A percentile compares a stretch with the other conserved stretches of the same genome.
Evolutionary conservation across 1,140 invertebrate genomes (phyloP).

Genomic region (Heliconius hermathena): DNA sequence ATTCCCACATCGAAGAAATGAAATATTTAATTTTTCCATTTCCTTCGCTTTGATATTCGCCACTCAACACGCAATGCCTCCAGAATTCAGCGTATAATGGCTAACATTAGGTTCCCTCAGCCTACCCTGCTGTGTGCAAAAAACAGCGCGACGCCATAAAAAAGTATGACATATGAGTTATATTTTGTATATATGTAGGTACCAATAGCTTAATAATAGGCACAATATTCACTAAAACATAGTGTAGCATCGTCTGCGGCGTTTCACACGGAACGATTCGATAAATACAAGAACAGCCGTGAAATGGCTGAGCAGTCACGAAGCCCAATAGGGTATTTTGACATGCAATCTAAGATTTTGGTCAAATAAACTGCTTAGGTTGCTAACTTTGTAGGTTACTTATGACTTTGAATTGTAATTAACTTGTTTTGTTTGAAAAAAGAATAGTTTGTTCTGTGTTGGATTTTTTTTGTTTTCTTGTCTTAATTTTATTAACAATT

Average conservation of each 20-base stretch:
- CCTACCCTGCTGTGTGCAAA: too few species aligned
- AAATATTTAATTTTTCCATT: too few species aligned
- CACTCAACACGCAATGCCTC: too few species aligned
- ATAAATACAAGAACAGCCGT: slow-evolving; percentile 58
- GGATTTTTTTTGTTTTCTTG: too few species aligned
- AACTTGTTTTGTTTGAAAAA: background rate
- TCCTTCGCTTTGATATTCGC: too few species aligned
- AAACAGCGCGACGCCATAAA: too few species aligned
- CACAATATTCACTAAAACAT: slow-evolving; percentile 33
- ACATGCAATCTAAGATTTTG: slow-evolving; percentile 61
- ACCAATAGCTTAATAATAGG: background rate
- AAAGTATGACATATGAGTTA: background rate
- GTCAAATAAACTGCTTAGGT: slow-evolving; percentile 26
- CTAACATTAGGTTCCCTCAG: too few species aligned
- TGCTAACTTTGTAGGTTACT: background rate
- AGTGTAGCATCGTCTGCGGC: slow-evolving; percentile 48
- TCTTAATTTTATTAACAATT: too few species aligned
- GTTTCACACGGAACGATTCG: slow-evolving; percentile 72
- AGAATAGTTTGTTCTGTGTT: too few species aligned
- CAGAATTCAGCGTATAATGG: too few species aligned
- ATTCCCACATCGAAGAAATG: too few species aligned
- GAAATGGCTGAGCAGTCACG: slow-evolving; percentile 74
- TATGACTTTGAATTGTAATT: background rate
- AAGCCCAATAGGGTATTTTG: slow-evolving; percentile 57
- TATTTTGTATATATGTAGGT: background rate